Percentiles rank a stretch among this genome's conserved stretches.
Conservation (phyloP, 2,113 vertebrate genomes). For the Diadophis punctatus region DNA sequence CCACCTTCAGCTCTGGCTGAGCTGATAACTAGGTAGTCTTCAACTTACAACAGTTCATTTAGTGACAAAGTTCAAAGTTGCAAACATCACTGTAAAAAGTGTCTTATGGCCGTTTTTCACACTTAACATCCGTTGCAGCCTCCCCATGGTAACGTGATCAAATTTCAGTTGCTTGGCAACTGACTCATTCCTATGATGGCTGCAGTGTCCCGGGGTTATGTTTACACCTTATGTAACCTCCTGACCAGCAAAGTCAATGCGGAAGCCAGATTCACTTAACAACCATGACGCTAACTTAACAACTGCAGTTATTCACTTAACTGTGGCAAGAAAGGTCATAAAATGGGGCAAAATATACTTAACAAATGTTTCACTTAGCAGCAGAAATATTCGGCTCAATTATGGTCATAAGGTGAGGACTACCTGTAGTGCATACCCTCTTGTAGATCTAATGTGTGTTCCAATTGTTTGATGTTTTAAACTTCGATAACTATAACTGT, state of each 20-base stretch:
- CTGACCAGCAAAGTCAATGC: neutral
- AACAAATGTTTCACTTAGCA: neutral
- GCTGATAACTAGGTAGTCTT: neutral
- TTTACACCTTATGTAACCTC: neutral
- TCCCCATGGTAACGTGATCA: neutral
- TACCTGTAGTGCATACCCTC: neutral
- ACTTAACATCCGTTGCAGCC: neutral
- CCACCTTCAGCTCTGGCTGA: neutral
- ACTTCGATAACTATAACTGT: neutral
- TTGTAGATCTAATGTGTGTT: neutral
- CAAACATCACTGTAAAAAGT: neutral
- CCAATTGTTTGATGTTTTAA: neutral
- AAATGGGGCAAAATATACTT: no score
- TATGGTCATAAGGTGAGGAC: neutral
- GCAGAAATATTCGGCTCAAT: neutral
- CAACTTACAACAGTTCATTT: neutral
- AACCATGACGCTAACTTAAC: neutral
- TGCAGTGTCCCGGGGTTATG: neutral
- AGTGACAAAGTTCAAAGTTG: neutral
- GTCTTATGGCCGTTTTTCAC: neutral
- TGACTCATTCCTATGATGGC: neutral
- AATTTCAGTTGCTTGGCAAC: neutral
- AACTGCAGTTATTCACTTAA: neutral
- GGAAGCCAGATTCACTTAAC: neutral
- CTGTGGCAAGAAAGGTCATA: no score